A percentile compares a stretch with the other conserved stretches of the same genome.
These are phyloP conservation scores for Cyprinus carpio DNA, from an alignment of 2,113 vertebrate species.

Conservation along the genomic window DNA sequence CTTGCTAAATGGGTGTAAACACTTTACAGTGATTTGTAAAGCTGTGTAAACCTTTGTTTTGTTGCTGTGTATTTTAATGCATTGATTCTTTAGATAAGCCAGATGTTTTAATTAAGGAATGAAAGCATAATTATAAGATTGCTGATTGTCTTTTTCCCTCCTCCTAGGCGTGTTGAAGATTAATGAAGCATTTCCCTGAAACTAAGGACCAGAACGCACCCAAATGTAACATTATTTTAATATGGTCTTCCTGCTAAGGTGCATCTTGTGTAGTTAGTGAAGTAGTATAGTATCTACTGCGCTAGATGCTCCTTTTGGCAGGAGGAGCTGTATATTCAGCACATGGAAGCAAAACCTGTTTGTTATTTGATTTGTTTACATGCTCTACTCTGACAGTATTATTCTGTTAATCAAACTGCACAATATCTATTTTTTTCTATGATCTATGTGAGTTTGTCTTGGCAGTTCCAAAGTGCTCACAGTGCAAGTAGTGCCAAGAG, in stretches of 20 bases:
- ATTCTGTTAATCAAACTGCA: background rate
- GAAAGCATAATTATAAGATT: background rate
- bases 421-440: background rate
- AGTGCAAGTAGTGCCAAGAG: conserved; percentile 92
- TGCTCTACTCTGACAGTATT: background rate
- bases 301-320: conserved; percentile 99
- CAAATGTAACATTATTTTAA: background rate
- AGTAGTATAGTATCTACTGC: conserved; percentile 93
- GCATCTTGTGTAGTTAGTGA: conserved; percentile 99
- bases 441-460: conserved; percentile 65
- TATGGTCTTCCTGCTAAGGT: conserved; percentile 92
- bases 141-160: background rate
- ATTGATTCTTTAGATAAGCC: background rate
- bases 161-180: background rate
- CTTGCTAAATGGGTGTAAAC: background rate
- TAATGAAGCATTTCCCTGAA: background rate
- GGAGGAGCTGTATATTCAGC: conserved; percentile 73
- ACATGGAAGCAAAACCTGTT: background rate
- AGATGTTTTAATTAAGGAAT: background rate
- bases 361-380: background rate
- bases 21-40: background rate
- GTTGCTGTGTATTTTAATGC: background rate
- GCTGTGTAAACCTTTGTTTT: background rate
- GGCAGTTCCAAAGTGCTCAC: conserved; percentile 98
- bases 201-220: no score